Evolutionary conservation across 2,888 invertebrate genomes (phyloP).

Genomic region (Allacma fusca): DNA sequence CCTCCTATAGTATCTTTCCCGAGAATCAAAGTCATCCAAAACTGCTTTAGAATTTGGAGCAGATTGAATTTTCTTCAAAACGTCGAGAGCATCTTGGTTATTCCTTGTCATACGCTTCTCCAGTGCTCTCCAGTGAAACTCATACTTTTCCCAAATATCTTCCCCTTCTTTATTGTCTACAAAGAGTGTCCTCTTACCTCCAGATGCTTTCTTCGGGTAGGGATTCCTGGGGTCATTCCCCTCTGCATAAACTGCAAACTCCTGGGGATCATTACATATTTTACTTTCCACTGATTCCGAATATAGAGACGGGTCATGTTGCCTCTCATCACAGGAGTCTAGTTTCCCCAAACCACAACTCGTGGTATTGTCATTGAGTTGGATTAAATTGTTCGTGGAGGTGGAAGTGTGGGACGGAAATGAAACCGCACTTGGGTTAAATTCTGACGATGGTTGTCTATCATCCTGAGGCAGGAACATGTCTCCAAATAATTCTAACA

Average conservation of each 20-base stretch:
- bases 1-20: constrained; percentile 4
- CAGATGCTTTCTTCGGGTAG: background rate
- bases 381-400: background rate
- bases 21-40: background rate
- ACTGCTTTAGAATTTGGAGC: background rate
- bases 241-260: background rate
- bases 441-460: background rate
- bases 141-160: background rate
- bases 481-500: background rate
- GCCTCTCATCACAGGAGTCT: no score
- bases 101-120: background rate
- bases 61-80: background rate
- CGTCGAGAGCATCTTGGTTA: background rate
- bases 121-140: background rate
- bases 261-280: background rate
- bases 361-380: background rate
- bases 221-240: no score
- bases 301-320: background rate
- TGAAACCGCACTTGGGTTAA: background rate
- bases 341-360: background rate
- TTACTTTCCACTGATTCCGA: background rate
- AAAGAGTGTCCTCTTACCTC: background rate
- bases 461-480: background rate
- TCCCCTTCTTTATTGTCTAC: background rate
- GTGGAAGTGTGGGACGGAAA: background rate